Base-by-base conservation (phyloP, 2,888 invertebrate genomes). In the Drosophila differens region DNA sequence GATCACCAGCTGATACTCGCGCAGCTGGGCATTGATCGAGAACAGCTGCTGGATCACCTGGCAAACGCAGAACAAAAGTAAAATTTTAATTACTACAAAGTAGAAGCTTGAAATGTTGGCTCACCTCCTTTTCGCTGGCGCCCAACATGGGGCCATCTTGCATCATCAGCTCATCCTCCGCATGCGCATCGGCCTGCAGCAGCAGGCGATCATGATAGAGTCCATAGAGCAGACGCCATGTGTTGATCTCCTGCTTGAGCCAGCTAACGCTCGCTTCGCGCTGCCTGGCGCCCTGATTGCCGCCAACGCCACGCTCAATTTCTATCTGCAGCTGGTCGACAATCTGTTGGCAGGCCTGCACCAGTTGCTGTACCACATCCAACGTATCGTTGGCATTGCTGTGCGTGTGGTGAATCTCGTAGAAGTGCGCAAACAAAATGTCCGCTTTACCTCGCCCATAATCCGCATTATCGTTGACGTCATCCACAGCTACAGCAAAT, bases 181-280 rank as follows among this genome's bases (percentile, higher is more conserved):
- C 93, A 91, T 44, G 83, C 19, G 16, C 70, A 39, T 92, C 92
- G 51, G 90, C 89, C 66, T 93, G 91, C 33, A 92, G 90, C 72
- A 94, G 94, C 57, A 97, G 94, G 33, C 98, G 95, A 93, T 98
- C 98, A 79, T 96, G 95, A 93, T 97, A 98, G 19, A 99, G 93
- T 74, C 96, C 96, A 84, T 96, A 95, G 7, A 98, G 91, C 32
- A 99, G 94, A 82, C 97, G 95, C 98, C 98, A 99, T 0, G 97
- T 98, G 89, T 97, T 97, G 39, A 97, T 95, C 92, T 99, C 99
- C 86, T 96, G 96, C 74, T 96, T 96, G 44, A 98, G 90, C 95
- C 95, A 96, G 91, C 55, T 94, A 37, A 78, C 79, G 37, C 35
- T 80, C 25, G 60, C 12, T 54, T 76, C 32, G 1, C 71, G 63